Percentiles rank a stretch among this genome's conserved stretches.
These are phyloP conservation scores for Oeneis ivallda DNA, from an alignment of 2,888 invertebrate species.

Conservation along the genomic window DNA sequence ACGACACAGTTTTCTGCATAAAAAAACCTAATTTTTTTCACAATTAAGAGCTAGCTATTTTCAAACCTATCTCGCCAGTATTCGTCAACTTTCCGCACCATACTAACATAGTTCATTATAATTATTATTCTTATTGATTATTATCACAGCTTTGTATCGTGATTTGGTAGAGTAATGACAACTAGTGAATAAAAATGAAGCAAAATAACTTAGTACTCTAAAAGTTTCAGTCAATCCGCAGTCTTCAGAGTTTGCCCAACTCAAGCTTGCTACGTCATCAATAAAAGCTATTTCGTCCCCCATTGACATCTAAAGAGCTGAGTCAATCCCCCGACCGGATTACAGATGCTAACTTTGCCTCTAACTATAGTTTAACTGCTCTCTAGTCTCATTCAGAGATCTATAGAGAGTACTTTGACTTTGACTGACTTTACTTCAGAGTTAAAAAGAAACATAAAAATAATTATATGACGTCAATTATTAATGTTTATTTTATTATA, in stretches of 20 bases:
- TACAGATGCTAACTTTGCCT: slow-evolving; percentile 29
- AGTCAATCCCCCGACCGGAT: slow-evolving; percentile 33
- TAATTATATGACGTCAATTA: no score
- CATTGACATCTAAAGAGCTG: slow-evolving; percentile 30
- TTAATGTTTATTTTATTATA: no score
- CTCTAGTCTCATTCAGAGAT: slow-evolving; percentile 22
- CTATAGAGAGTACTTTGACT: not conserved
- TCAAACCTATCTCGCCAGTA: no score
- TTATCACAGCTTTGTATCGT: no score
- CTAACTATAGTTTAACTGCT: slow-evolving; percentile 25
- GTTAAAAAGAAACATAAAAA: no score
- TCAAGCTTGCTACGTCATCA: slow-evolving; percentile 10
- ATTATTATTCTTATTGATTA: no score
- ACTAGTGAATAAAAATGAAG: not conserved
- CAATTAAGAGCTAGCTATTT: no score
- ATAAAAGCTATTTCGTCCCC: slow-evolving; percentile 26
- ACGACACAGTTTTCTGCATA: no score
- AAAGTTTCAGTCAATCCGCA: not conserved
- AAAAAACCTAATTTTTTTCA: no score
- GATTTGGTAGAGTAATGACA: not conserved
- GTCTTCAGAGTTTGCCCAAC: slow-evolving; percentile 8
- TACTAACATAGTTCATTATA: no score
- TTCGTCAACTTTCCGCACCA: no score
- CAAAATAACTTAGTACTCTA: not conserved
- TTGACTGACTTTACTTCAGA: not conserved